phyloP scores from a whole-genome alignment of 2,113 vertebrate species.

The Festucalex cinctus region DNA sequence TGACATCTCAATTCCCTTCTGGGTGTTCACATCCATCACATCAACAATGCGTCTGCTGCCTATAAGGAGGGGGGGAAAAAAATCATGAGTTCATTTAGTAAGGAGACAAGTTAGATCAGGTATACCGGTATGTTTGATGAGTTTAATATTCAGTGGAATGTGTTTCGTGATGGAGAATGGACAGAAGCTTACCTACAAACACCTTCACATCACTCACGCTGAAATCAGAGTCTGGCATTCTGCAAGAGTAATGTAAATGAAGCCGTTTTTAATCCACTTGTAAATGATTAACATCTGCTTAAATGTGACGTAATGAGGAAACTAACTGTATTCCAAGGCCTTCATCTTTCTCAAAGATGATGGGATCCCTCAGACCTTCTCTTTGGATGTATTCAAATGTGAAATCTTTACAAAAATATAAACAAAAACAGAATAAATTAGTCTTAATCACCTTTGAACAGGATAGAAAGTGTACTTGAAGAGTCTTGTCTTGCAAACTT shows the following conservation, averaged over 20 bases:
- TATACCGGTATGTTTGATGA: not conserved
- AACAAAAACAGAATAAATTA: not conserved
- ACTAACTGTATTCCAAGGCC: constrained; percentile 93
- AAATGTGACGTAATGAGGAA: not conserved
- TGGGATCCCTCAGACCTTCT: constrained; percentile 89
- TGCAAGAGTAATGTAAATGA: constrained; percentile 48
- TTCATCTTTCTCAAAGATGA: constrained; percentile 88
- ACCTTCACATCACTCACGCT: constrained; percentile 96
- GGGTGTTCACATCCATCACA: constrained; percentile 98
- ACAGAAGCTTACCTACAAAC: constrained; percentile 86
- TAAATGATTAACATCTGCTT: not conserved
- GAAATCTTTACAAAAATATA: constrained; percentile 78
- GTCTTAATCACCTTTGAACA: not conserved
- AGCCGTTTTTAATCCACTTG: not conserved
- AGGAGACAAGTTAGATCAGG: not conserved
- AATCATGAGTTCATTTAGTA: not conserved
- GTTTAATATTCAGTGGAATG: not conserved
- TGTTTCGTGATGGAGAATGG: not conserved
- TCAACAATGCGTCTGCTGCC: constrained; percentile 94
- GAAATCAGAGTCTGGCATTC: constrained; percentile 95
- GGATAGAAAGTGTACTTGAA: not conserved
- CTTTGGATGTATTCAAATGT: constrained; percentile 94
- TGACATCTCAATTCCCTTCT: constrained; percentile 98
- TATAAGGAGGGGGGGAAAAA: constrained; percentile 49
- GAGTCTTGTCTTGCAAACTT: not conserved